phyloP scores from a whole-genome alignment of 1,140 invertebrate species.

The Drosophila teissieri region DNA sequence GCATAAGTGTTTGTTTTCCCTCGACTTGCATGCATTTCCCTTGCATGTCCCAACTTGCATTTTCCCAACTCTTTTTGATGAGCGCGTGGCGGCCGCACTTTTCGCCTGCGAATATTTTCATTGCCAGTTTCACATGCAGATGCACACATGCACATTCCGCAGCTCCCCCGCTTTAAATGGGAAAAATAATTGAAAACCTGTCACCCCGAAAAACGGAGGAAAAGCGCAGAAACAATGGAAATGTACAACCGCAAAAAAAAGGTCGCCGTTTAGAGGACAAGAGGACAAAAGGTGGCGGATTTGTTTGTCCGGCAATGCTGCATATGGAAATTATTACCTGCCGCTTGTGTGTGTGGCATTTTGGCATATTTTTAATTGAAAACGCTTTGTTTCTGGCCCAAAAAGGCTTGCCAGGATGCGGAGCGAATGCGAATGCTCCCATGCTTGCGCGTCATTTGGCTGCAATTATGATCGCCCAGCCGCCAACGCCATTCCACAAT shows the following conservation, averaged over 20 bases:
- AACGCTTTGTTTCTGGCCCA: constrained; percentile 12
- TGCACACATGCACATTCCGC: constrained; percentile 33
- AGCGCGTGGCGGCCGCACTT: constrained; percentile 55
- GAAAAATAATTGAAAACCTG: constrained; percentile 47
- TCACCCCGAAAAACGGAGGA: constrained; percentile 33
- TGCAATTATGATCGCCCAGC: constrained; percentile 64
- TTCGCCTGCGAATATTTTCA: constrained; percentile 69
- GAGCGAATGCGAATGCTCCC: constrained; percentile 3
- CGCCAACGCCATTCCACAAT: constrained; percentile 32
- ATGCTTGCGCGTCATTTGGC: constrained; percentile 73
- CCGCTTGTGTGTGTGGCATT: constrained; percentile 62
- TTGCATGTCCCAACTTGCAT: not conserved
- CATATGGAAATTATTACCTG: constrained; percentile 67
- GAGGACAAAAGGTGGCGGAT: constrained; percentile 2
- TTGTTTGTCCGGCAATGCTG: constrained; percentile 29
- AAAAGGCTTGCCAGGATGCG: constrained; percentile 47
- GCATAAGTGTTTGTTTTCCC: constrained; percentile 33
- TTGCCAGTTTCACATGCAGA: constrained; percentile 61
- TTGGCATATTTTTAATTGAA: constrained; percentile 56
- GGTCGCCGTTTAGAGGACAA: constrained; percentile 37
- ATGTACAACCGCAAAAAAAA: constrained; percentile 55
- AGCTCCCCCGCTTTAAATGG: constrained; percentile 53
- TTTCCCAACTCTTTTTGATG: constrained; percentile 37
- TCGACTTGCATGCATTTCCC: not conserved
- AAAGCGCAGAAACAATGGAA: constrained; percentile 46